These are phyloP conservation scores for Phymanthus crucifer DNA, from an alignment of 92 coral and sea anemone species.

Conservation along the genomic window DNA sequence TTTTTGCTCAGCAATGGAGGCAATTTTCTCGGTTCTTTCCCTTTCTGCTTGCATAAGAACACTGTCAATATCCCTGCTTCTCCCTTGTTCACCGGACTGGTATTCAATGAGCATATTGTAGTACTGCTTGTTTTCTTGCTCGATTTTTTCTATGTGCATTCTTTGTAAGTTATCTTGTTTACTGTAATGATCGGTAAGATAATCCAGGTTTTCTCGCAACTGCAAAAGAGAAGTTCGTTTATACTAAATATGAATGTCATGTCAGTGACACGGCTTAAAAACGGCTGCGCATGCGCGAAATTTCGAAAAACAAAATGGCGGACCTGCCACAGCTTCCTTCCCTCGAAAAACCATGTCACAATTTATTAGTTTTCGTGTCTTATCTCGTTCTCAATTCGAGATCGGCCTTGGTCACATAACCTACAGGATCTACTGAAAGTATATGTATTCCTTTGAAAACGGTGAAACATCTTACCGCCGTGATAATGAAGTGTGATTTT, in stretches of 20 bases:
- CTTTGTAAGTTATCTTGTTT: conserved; percentile 69
- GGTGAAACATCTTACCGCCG: too few species aligned
- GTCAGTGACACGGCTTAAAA: too few species aligned
- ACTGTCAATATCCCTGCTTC: conserved; percentile 86
- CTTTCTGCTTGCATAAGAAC: conserved; percentile 84
- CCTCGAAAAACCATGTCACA: too few species aligned
- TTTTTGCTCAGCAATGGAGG: conserved; percentile 89
- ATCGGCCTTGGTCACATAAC: too few species aligned
- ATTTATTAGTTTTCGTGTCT: too few species aligned
- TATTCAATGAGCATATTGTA: conserved; percentile 77
- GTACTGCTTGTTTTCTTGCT: conserved; percentile 80
- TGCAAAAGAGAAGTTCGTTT: conserved; percentile 8
- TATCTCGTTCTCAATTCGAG: too few species aligned
- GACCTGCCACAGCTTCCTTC: too few species aligned
- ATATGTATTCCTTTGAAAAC: too few species aligned
- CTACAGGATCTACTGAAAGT: too few species aligned
- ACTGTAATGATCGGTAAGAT: conserved; percentile 45
- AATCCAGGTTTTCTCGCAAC: conserved; percentile 64
- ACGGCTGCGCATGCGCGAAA: too few species aligned
- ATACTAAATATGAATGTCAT: background rate
- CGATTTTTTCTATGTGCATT: conserved; percentile 66
- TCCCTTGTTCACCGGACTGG: conserved; percentile 81
- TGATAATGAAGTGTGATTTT: too few species aligned
- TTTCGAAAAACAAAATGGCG: too few species aligned
- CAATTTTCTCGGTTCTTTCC: conserved; percentile 89